Percentiles rank a stretch among this genome's conserved stretches.
Evolutionary conservation across 2,113 vertebrate genomes (phyloP).

Genomic region (Oceanites oceanicus): DNA sequence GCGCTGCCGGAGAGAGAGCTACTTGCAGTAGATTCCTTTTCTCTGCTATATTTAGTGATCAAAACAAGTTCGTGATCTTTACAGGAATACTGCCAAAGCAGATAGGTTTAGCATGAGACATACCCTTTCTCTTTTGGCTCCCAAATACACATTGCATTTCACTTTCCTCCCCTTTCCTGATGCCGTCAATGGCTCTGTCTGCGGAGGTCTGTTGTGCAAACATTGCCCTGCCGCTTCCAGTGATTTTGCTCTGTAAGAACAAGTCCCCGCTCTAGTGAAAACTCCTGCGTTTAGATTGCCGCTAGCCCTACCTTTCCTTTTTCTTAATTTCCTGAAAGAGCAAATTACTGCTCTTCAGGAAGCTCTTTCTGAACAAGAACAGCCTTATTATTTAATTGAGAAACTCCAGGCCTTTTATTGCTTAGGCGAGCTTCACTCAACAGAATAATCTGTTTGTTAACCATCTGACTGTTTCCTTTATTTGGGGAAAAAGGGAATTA

Average conservation of each 20-base stretch:
- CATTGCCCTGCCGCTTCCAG: background rate
- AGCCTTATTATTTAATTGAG: background rate
- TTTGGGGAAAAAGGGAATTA: background rate
- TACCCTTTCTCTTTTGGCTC: slow-evolving; percentile 21
- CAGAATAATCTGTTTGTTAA: background rate
- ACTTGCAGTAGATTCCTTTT: background rate
- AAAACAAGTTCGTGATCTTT: background rate
- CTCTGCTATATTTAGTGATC: slow-evolving; percentile 44
- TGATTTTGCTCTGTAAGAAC: background rate
- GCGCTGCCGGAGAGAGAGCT: background rate
- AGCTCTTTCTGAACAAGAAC: background rate
- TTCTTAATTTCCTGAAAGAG: background rate
- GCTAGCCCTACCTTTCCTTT: background rate
- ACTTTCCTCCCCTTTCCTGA: background rate
- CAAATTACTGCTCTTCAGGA: background rate
- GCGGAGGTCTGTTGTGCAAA: slow-evolving; percentile 4
- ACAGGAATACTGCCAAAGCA: slow-evolving; percentile 24
- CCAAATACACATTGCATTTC: background rate
- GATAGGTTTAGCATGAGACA: background rate
- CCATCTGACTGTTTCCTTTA: background rate
- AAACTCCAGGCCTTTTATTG: background rate
- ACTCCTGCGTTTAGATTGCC: fast-evolving
- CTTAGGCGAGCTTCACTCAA: background rate
- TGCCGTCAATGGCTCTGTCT: background rate
- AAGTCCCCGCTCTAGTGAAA: background rate